A percentile compares a stretch with the other conserved stretches of the same genome.
Evolutionary conservation across 2,888 invertebrate genomes (phyloP).

Genomic region (Phyto melanocephala): DNA sequence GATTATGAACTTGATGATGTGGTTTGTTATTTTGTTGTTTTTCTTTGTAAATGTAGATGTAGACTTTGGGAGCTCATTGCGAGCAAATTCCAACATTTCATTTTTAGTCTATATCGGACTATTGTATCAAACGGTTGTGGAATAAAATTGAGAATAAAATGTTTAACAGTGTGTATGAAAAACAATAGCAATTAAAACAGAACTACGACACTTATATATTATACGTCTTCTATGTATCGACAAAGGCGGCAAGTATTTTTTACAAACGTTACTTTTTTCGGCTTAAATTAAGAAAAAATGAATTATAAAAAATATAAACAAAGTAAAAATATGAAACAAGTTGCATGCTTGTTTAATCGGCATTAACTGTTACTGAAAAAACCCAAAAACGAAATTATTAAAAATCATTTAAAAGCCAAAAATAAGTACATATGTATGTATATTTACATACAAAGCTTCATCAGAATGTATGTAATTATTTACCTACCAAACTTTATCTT

Average conservation of each 20-base stretch:
- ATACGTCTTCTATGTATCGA: slow-evolving; percentile 34
- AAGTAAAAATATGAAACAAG: neutral
- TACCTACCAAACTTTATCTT: neutral
- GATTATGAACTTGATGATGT: slow-evolving; percentile 61
- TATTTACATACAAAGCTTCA: too few species aligned
- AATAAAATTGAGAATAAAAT: slow-evolving; percentile 27
- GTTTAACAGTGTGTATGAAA: slow-evolving; percentile 15
- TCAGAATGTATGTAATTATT: neutral
- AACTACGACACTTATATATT: slow-evolving; percentile 18
- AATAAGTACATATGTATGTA: neutral
- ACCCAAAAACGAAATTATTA: neutral
- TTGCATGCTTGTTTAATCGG: neutral
- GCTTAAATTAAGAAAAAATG: neutral
- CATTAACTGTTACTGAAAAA: neutral
- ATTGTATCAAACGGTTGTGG: slow-evolving; percentile 73
- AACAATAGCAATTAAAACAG: slow-evolving; percentile 34
- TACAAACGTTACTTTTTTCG: neutral
- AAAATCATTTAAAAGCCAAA: slow-evolving; percentile 11
- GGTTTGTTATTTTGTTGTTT: slow-evolving; percentile 39
- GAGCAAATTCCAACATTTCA: slow-evolving; percentile 66
- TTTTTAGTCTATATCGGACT: slow-evolving; percentile 73
- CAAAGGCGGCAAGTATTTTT: slow-evolving; percentile 50
- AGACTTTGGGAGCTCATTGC: slow-evolving; percentile 33
- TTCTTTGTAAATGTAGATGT: slow-evolving; percentile 35
- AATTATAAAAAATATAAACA: neutral